A percentile compares a stretch with the other conserved stretches of the same genome.
These are phyloP conservation scores for Whitmania pigra DNA, from an alignment of 1,140 invertebrate species.

Conservation along the genomic window DNA sequence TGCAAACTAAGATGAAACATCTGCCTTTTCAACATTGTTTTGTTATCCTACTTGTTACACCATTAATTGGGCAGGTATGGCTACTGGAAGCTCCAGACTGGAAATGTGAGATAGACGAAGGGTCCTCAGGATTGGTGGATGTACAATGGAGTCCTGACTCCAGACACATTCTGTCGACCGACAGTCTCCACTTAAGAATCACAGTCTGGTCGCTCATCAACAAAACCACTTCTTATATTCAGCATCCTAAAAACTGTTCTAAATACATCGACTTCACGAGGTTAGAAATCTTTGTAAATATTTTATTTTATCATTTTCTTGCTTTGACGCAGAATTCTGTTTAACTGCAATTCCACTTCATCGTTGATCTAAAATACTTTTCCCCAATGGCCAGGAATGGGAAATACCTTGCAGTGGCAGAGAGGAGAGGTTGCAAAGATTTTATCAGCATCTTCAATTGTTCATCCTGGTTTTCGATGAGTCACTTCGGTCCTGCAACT, in stretches of 20 bases:
- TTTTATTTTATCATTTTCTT: background rate
- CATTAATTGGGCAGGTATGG: constrained; percentile 37
- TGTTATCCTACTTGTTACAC: too few relatives aligned
- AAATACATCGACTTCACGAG: constrained; percentile 27
- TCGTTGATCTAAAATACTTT: constrained; percentile 26
- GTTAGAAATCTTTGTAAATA: constrained; percentile 26
- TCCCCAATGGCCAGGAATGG: constrained; percentile 41
- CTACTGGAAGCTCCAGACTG: constrained; percentile 44
- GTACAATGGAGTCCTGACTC: constrained; percentile 44
- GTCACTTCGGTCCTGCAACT: constrained; percentile 43
- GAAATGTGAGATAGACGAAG: constrained; percentile 47
- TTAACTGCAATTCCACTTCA: too few relatives aligned
- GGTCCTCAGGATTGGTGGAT: constrained; percentile 41
- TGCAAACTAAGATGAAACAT: too few relatives aligned
- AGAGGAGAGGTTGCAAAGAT: constrained; percentile 45
- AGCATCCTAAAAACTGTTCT: constrained; percentile 43
- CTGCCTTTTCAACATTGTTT: too few relatives aligned
- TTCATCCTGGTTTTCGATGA: constrained; percentile 39
- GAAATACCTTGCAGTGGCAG: constrained; percentile 44
- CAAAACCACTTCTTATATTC: constrained; percentile 44
- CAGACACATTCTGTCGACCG: constrained; percentile 44
- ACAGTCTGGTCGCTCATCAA: constrained; percentile 46
- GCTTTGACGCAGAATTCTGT: background rate
- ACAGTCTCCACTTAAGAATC: constrained; percentile 44
- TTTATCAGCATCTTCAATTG: constrained; percentile 44